phyloP scores from a whole-genome alignment of 2,113 vertebrate genomes.

The Plotosus lineatus region DNA sequence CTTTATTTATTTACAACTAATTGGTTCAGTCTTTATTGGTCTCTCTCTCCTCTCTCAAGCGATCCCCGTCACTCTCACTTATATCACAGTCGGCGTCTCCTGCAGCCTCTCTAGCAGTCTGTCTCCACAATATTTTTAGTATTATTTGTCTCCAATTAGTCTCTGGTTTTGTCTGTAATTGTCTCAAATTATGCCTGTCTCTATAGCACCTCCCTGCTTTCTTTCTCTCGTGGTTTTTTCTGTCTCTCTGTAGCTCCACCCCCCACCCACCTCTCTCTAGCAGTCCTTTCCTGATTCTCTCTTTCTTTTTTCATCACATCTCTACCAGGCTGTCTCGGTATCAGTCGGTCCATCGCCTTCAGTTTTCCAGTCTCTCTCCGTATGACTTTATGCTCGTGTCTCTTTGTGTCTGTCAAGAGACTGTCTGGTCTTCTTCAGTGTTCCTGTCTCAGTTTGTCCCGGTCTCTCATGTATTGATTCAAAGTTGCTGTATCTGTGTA shows the following conservation, averaged over 20 bases:
- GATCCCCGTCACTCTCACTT: no score
- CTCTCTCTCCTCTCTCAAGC: no score
- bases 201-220: no score
- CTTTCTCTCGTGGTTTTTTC: background rate
- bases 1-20: no score
- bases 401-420: background rate
- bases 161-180: no score
- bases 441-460: background rate
- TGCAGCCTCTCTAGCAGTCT: no score
- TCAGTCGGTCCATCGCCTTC: no score
- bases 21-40: no score
- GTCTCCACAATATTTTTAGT: no score
- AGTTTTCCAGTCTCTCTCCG: background rate
- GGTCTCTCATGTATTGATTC: background rate
- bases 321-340: background rate
- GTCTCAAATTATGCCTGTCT: no score
- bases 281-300: background rate
- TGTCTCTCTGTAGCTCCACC: background rate
- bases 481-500: background rate
- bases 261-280: background rate
- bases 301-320: background rate
- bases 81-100: no score
- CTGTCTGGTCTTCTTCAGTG: background rate
- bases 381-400: background rate
- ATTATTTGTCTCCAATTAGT: no score